Percentiles rank a stretch among this genome's conserved stretches.
Evolutionary conservation across 2,888 invertebrate genomes (phyloP).

Genomic region (Creontiades dilutus): DNA sequence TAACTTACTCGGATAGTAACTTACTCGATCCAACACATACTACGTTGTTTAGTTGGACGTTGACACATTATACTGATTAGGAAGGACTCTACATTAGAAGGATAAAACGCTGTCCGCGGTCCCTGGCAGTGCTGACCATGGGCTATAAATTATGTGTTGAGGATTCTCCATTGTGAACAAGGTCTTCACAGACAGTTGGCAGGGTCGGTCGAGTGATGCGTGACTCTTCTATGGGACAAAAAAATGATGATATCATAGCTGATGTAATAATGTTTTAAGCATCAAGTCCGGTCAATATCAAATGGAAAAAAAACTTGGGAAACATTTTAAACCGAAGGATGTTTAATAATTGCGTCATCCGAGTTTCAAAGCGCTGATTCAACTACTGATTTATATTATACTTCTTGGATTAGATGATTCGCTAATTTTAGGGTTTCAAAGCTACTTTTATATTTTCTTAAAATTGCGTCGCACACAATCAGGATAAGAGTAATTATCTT

Average conservation of each 20-base stretch:
- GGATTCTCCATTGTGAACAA: background rate
- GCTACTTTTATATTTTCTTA: background rate
- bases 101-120: background rate
- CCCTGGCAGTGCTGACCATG: background rate
- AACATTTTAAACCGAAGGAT: background rate
- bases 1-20: too few species aligned
- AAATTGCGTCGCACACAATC: background rate
- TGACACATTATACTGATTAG: background rate
- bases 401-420: background rate
- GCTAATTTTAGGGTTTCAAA: background rate
- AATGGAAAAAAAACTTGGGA: background rate
- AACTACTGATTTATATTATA: background rate
- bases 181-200: constrained; percentile 18
- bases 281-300: background rate
- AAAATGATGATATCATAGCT: constrained; percentile 18
- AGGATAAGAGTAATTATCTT: background rate
- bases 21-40: too few species aligned
- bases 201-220: background rate
- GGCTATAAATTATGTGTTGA: constrained; percentile 25
- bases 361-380: background rate
- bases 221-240: constrained; percentile 19
- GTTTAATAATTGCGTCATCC: background rate
- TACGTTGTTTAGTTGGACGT: too few species aligned
- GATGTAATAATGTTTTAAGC: background rate
- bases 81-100: background rate